These are phyloP conservation scores for Linnaemya tessellans DNA, from an alignment of 2,888 invertebrate genomes.

Conservation along the genomic window DNA sequence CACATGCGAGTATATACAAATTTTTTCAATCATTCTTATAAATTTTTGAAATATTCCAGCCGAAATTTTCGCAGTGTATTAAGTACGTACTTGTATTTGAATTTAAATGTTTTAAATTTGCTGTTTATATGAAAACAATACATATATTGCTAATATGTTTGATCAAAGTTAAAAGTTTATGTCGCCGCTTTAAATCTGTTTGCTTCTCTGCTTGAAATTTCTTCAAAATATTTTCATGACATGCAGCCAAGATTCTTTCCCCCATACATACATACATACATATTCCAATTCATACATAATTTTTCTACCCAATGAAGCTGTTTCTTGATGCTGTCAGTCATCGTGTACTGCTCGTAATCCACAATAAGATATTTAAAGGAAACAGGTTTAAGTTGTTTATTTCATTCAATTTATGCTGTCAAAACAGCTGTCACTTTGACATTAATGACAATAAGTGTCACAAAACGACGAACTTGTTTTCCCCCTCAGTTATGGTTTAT, in stretches of 20 bases:
- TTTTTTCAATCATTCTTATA: neutral
- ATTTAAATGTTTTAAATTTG: neutral
- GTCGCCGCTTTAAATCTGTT: neutral
- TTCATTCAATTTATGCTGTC: constrained; percentile 40
- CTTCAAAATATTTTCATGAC: neutral
- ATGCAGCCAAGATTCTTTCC: constrained; percentile 4
- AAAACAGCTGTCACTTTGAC: constrained; percentile 59
- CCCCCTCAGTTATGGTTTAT: constrained; percentile 3
- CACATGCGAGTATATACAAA: neutral
- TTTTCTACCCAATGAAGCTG: constrained; percentile 16
- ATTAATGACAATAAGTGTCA: constrained; percentile 58
- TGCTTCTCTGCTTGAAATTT: neutral
- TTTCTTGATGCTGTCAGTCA: constrained; percentile 3
- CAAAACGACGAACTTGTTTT: constrained; percentile 27
- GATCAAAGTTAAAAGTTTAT: neutral
- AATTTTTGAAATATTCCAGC: neutral
- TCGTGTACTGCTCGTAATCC: constrained; percentile 7
- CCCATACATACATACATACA: neutral
- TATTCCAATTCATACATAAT: neutral
- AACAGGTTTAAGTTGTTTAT: constrained; percentile 50
- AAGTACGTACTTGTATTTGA: neutral
- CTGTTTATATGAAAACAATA: neutral
- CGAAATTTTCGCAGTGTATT: neutral
- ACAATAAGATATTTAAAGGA: neutral
- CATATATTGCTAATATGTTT: neutral